Conservation (phyloP, 2,888 invertebrate genomes). For the Hydrotaea diabolus region DNA sequence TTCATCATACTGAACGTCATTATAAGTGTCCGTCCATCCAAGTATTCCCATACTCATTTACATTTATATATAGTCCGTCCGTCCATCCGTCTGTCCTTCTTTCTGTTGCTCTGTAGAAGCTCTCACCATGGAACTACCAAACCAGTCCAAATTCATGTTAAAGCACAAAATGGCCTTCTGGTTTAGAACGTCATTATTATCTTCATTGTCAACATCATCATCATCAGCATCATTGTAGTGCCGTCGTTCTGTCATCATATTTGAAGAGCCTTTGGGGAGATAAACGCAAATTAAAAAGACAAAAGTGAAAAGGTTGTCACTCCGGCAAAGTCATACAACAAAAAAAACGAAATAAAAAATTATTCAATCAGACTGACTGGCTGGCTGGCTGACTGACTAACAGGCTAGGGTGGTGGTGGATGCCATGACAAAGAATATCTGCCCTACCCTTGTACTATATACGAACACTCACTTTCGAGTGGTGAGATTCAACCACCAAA, state of each 20-base stretch:
- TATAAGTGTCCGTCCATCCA: too few relatives aligned
- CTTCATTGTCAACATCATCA: slow-evolving; percentile 8
- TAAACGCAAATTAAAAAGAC: slow-evolving; percentile 73
- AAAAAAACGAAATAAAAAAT: background rate
- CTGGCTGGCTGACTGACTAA: slow-evolving; percentile 25
- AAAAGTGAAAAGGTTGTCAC: slow-evolving; percentile 73
- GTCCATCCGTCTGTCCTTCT: too few relatives aligned
- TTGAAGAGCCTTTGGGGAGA: slow-evolving; percentile 68
- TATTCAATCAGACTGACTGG: slow-evolving; percentile 46
- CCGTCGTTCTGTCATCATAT: slow-evolving; percentile 43
- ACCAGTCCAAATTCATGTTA: background rate
- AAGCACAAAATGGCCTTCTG: slow-evolving; percentile 7
- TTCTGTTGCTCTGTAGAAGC: too few relatives aligned
- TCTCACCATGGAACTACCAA: too few relatives aligned
- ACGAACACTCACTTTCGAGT: background rate
- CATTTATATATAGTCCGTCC: too few relatives aligned
- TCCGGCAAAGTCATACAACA: slow-evolving; percentile 67
- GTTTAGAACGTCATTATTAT: background rate
- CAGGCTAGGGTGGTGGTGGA: slow-evolving; percentile 21
- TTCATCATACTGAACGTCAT: too few relatives aligned
- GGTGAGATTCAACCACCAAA: slow-evolving; percentile 36
- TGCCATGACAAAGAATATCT: slow-evolving; percentile 44
- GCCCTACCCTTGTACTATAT: background rate
- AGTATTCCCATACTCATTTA: too few relatives aligned
- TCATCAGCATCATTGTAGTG: background rate